Base-by-base conservation (phyloP, 2,797 vertebrate genomes). In the Falco biarmicus region DNA sequence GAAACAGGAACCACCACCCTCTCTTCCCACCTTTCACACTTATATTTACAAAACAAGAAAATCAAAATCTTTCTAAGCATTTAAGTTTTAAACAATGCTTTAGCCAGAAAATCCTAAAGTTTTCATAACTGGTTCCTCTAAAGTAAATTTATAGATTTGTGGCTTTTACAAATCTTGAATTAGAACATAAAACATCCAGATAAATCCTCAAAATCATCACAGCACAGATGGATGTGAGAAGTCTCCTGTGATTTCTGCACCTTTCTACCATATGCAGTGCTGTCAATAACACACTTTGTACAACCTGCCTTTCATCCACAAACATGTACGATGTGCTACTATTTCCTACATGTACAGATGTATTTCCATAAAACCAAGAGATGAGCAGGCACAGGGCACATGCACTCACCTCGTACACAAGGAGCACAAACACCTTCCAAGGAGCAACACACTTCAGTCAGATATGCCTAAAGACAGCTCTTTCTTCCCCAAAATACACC, bases 401-500 rank as follows among this genome's bases (percentile, higher is more conserved):
- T 1, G 6, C 4, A 2, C 60, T 50, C n/a, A 31, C 9, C 14
- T 48, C 53, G 69, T 45, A 89, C 19, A 11, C 0, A 1, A 66
- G 18, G 41, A 65, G 22, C 50, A 37, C 43, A 39, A 63, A 71
- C 19, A 43, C 15, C 14, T 65, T 14, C 21, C 19, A 63, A 66
- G 43, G 32, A 84, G 28, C 43, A 66, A 31, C 22, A 24, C 3
- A 3, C 45, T 68, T 82, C 32, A 73, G 18, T 37, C 32, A 41
- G 50, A 41, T 2, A 0, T 21, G 16, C 47, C 28, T 41, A 6
- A 71, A 43, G 39, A 37, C 28, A 37, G 48, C 26, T 59, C n/a
- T 68, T 54, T 26, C 20, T 18, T 45, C 28, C 28, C 60, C 3
- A 17, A 66, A 81, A 73, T 32, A 34, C 43, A 57, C 12, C 32